phyloP scores from a whole-genome alignment of 1,140 invertebrate species.

The Drosophila albomicans region DNA sequence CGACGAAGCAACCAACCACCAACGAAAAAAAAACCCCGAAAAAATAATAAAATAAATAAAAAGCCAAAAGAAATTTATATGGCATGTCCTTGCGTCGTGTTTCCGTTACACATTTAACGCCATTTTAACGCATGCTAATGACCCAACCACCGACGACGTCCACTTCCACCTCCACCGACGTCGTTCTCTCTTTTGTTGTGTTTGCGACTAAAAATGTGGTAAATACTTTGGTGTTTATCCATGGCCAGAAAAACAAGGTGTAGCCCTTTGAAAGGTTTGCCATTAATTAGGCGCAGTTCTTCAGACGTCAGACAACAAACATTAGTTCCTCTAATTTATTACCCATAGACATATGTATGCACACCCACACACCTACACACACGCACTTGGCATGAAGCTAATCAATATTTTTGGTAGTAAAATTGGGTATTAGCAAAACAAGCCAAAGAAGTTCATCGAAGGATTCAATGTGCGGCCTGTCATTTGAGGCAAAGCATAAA shows the following conservation, averaged over 20 bases:
- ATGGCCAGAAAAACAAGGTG: slow-evolving; percentile 60
- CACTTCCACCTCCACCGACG: neutral
- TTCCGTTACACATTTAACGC: slow-evolving; percentile 80
- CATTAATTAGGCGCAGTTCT: slow-evolving; percentile 74
- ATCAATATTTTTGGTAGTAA: slow-evolving; percentile 59
- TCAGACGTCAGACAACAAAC: slow-evolving; percentile 66
- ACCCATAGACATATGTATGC: slow-evolving; percentile 22
- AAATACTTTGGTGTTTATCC: slow-evolving; percentile 64
- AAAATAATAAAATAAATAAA: slow-evolving; percentile 32
- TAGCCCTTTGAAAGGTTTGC: slow-evolving; percentile 80
- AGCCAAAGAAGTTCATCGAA: slow-evolving; percentile 6
- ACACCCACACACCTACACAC: neutral
- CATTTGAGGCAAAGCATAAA: slow-evolving; percentile 19
- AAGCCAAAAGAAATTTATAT: slow-evolving; percentile 51
- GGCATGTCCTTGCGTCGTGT: slow-evolving; percentile 55
- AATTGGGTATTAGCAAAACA: slow-evolving; percentile 42
- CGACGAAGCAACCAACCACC: slow-evolving; percentile 27
- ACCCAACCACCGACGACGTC: slow-evolving; percentile 25
- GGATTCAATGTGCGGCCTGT: slow-evolving; percentile 16
- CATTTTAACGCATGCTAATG: slow-evolving; percentile 82
- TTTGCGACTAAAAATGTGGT: slow-evolving; percentile 30
- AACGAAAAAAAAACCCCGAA: slow-evolving; percentile 20
- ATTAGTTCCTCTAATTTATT: slow-evolving; percentile 79
- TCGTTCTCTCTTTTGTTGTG: neutral
- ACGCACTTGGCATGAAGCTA: slow-evolving; percentile 32